A percentile compares a stretch with the other conserved stretches of the same genome.
These are phyloP conservation scores for Lophius piscatorius DNA, from an alignment of 2,113 vertebrate genomes.

Conservation along the genomic window DNA sequence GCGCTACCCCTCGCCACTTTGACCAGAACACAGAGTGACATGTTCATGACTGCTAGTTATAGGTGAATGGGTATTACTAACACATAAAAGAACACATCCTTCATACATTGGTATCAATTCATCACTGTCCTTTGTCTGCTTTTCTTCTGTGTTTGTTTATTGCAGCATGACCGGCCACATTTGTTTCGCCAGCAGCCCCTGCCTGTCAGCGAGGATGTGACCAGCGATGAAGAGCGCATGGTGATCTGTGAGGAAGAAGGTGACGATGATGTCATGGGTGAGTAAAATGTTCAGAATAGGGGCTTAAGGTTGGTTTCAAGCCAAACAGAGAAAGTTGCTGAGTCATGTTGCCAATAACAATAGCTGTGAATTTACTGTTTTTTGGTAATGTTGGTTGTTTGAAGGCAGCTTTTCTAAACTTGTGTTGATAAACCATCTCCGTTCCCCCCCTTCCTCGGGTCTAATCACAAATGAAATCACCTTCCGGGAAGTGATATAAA, in stretches of 20 bases:
- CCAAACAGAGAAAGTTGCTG: not conserved
- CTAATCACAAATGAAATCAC: not conserved
- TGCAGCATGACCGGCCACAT: slow-evolving; percentile 61
- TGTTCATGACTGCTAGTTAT: no score
- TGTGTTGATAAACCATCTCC: no score
- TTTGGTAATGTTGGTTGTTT: no score
- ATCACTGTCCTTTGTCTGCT: not conserved
- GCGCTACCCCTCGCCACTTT: no score
- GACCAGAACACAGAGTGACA: no score
- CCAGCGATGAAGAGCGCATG: slow-evolving; percentile 91
- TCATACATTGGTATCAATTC: no score
- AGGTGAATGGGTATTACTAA: no score
- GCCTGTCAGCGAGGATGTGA: slow-evolving; percentile 87
- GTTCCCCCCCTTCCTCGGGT: not conserved
- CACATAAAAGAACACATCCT: no score
- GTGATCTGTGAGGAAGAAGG: slow-evolving; percentile 92
- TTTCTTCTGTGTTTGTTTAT: not conserved
- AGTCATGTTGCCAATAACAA: not conserved
- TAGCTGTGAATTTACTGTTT: no score
- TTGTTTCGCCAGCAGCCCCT: slow-evolving; percentile 54
- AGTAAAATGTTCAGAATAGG: slow-evolving; percentile 58
- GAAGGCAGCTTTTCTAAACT: not conserved
- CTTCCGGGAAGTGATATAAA: no score
- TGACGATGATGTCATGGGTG: slow-evolving; percentile 90
- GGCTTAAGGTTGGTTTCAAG: not conserved